Conservation (phyloP, 1,140 invertebrate genomes). For the Nasonia vitripennis region DNA sequence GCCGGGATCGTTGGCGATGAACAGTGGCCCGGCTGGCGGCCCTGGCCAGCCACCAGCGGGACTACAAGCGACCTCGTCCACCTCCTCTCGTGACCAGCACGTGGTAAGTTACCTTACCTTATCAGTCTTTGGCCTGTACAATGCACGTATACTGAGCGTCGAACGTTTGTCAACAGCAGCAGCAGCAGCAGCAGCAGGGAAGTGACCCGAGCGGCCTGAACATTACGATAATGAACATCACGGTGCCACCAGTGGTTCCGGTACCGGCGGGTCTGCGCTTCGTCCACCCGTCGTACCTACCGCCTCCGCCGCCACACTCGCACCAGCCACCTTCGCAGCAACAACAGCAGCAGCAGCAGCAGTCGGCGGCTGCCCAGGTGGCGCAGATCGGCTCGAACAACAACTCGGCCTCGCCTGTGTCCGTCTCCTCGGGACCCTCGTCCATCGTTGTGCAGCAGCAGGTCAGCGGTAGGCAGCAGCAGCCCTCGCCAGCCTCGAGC, state of each 20-base stretch:
- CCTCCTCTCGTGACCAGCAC: slow-evolving; percentile 45
- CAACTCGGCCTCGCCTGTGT: slow-evolving; percentile 56
- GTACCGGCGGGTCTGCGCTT: slow-evolving; percentile 67
- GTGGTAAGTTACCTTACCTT: not conserved
- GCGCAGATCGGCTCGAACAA: slow-evolving; percentile 47
- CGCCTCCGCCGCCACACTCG: slow-evolving; percentile 59
- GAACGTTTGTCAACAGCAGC: slow-evolving; percentile 12
- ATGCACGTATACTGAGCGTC: not conserved
- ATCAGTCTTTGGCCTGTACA: not conserved
- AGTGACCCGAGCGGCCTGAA: slow-evolving; percentile 32
- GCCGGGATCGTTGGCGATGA: slow-evolving; percentile 51
- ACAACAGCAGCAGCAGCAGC: slow-evolving; percentile 48
- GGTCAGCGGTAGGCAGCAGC: slow-evolving; percentile 38
- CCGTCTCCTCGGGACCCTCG: slow-evolving; percentile 49
- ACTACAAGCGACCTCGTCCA: slow-evolving; percentile 38
- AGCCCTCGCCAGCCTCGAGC: slow-evolving; percentile 57
- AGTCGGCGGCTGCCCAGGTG: slow-evolving; percentile 50
- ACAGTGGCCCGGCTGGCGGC: slow-evolving; percentile 54
- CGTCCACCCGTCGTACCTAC: slow-evolving; percentile 69
- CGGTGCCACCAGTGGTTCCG: slow-evolving; percentile 47
- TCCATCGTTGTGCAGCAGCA: slow-evolving; percentile 42
- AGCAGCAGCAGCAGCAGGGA: slow-evolving; percentile 20
- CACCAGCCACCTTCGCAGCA: slow-evolving; percentile 56
- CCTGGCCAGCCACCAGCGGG: slow-evolving; percentile 51
- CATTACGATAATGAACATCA: slow-evolving; percentile 54